A percentile compares a stretch with the other conserved stretches of the same genome.
phyloP scores from a whole-genome alignment of 2,797 vertebrate genomes.

The Lepus oiostolus region DNA sequence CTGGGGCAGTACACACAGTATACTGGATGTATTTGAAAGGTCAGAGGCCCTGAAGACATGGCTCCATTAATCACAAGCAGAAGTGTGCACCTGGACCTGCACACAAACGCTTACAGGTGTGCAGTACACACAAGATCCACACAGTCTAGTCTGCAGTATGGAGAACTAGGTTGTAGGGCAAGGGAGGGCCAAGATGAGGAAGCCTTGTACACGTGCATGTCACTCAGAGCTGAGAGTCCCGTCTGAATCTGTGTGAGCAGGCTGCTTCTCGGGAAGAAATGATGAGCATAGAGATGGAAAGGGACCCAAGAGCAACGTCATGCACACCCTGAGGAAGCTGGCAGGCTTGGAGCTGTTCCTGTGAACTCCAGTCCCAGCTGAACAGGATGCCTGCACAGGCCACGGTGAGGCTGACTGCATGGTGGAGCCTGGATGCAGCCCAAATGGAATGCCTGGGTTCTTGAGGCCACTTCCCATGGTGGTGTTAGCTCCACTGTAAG shows the following conservation, averaged over 20 bases:
- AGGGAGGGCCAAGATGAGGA: neutral
- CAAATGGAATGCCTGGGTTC: neutral
- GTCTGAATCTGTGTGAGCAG: neutral
- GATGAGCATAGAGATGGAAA: neutral
- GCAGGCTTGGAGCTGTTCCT: neutral
- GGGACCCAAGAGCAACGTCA: neutral
- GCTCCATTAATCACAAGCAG: neutral
- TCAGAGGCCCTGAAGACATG: neutral
- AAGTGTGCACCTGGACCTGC: neutral
- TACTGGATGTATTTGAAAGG: rapidly evolving
- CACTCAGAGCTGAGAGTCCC: neutral
- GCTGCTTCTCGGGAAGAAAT: conserved; percentile 3
- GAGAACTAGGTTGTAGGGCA: neutral
- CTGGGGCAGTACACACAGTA: neutral
- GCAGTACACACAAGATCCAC: rapidly evolving
- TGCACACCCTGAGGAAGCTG: neutral
- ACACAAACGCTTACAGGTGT: too few relatives aligned
- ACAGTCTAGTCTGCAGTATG: neutral
- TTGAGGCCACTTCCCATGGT: neutral
- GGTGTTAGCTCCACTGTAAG: neutral
- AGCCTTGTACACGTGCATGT: neutral
- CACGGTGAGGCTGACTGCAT: neutral
- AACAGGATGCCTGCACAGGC: neutral
- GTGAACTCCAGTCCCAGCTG: neutral
- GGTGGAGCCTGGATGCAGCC: neutral